These are phyloP conservation scores for Pseudochirops cupreus DNA, from an alignment of 2,797 vertebrate species.

Conservation along the genomic window DNA sequence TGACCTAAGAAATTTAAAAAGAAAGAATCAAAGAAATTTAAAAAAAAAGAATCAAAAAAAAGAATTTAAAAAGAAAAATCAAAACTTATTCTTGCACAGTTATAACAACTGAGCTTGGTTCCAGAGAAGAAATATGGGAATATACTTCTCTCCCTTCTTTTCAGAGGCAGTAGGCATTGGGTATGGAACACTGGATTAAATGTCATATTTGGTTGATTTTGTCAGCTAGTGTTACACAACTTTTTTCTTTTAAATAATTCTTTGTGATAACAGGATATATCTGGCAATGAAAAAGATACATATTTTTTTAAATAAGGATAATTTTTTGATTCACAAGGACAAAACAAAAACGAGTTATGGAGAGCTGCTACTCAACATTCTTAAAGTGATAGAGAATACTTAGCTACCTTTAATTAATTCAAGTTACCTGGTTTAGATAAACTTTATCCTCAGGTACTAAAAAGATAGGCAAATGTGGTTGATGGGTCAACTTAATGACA, in stretches of 20 bases:
- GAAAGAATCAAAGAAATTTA: not conserved
- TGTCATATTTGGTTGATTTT: not conserved
- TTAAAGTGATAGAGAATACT: not conserved
- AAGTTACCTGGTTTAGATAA: not conserved
- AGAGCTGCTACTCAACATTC: not conserved
- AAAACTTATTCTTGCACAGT: not conserved
- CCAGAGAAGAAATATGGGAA: not conserved
- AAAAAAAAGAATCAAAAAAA: not conserved
- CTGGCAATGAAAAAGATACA: not conserved
- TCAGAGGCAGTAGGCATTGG: not conserved
- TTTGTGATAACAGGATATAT: not conserved
- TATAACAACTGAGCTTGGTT: not conserved
- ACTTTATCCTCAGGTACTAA: not conserved
- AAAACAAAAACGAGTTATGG: not conserved
- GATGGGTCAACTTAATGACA: not conserved
- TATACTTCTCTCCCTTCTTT: not conserved
- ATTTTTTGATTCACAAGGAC: not conserved
- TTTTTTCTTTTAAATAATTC: not conserved
- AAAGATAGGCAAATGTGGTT: not conserved
- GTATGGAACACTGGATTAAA: not conserved
- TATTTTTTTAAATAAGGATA: not conserved
- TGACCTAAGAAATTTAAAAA: not conserved
- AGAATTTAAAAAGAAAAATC: too few relatives aligned
- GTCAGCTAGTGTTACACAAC: not conserved
- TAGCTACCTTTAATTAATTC: not conserved